These are phyloP conservation scores for Drosophila seclusa DNA, from an alignment of 2,888 invertebrate species.

Conservation along the genomic window DNA sequence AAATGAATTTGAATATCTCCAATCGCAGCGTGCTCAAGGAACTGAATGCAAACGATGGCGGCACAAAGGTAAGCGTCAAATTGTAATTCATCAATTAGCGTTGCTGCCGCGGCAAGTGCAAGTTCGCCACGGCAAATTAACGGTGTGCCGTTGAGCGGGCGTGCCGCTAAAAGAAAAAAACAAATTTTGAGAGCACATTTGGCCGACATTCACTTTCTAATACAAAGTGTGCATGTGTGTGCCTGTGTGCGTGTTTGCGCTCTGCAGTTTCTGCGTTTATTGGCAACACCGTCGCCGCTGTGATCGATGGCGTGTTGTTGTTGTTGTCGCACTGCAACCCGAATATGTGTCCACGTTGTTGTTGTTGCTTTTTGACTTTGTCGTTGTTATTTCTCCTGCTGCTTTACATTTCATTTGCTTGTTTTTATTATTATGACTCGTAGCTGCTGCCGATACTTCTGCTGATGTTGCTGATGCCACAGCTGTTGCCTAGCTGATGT, in stretches of 20 bases:
- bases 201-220: conserved; percentile 52
- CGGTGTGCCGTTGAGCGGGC: conserved; percentile 19
- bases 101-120: conserved; percentile 9
- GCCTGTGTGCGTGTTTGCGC: conserved; percentile 11
- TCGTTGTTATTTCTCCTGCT: conserved; percentile 26
- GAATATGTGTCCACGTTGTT: conserved; percentile 12
- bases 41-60: conserved; percentile 70
- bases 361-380: conserved; percentile 1
- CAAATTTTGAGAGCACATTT: conserved; percentile 11
- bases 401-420: conserved; percentile 44
- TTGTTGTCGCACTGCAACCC: conserved; percentile 32
- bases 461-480: conserved; percentile 13
- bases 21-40: conserved; percentile 72
- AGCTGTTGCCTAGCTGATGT: conserved; percentile 32
- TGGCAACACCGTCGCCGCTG: conserved; percentile 26
- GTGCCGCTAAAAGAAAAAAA: conserved; percentile 23
- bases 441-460: background rate
- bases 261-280: conserved; percentile 46
- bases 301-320: conserved; percentile 37
- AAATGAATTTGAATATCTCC: conserved; percentile 28
- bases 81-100: conserved; percentile 29
- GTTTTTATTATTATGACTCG: conserved; percentile 44
- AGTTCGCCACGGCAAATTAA: conserved; percentile 26
- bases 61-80: conserved; percentile 63
- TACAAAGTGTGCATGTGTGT: background rate